Base-by-base conservation (phyloP, 2,113 vertebrate genomes). In the Etheostoma spectabile region DNA sequence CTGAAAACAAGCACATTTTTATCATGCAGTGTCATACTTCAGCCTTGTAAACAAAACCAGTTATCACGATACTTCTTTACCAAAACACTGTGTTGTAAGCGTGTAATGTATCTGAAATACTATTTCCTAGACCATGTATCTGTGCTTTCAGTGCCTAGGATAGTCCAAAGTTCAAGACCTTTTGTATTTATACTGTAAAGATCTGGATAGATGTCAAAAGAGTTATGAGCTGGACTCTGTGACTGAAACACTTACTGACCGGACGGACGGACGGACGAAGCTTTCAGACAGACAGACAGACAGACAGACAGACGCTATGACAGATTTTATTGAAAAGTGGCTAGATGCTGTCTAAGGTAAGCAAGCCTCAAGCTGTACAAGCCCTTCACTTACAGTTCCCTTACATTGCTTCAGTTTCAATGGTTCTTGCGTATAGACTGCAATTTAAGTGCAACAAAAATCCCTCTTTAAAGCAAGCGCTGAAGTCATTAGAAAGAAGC, bases 381-480 rank as follows among this genome's bases (percentile, higher is more conserved):
- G 83, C 61, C 57, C 73, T 68, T 87, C 81, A 91, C 70, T 67
- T 51, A 77, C 59, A 93, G 71, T 81, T 83, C 62, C 81, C 63
- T 79, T 74, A 88, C 77, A 85, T 55, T 12, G 72, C 85, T 87
- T 86, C 56, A 81, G 83, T 91, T 86, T 88, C 45, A 69, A 38
- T 86, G 46, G 84, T 92, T 79, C 48, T 84, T 62, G 27, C 84
- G 81, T 86, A 57, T 73, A 77, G 84, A 77, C n/a, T 80, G 69
- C 69, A 72, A 71, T 79, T 78, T 79, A 62, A 79, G 71, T 80
- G 77, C 89, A 70, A 53, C 22, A 83, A 65, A 82, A 87, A 92
- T 94, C 93, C 92, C 93, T 91, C 91, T 93, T 94, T 93, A 90
- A 91, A 93, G 80, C 80, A 83, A 70, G 45, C 53, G 22, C 52